Evolutionary conservation across 2,113 vertebrate species (phyloP), one percentile per base, ranked within the genome.

Genomic region (Thermophis baileyi): DNA sequence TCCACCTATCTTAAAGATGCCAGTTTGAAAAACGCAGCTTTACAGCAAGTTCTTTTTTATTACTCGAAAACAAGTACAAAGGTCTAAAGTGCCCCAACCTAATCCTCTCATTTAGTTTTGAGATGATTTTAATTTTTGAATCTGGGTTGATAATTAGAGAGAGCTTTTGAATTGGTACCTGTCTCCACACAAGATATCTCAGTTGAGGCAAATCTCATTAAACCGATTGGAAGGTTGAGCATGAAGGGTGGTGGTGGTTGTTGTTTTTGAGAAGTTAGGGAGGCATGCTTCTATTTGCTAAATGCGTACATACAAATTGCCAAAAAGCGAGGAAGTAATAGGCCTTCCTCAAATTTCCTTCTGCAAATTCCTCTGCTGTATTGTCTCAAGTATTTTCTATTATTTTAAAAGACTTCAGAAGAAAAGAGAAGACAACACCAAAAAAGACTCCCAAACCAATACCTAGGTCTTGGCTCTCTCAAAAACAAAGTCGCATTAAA

Each of bases 401-500:
- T 54, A 6, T 27, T 87, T 57, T 49, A 22, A 0, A 0, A 7
- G 63, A 18, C 4, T 1, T 44, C 50, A 88, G 10, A 5, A 51
- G 18, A 12, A 85, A 90, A 50, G 0, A 12, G 10, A 46, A 22
- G 0, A 1, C 44, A 92, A 14, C 25, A 9, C 25, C 0, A 0
- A 25, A 44, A 55, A 44, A 1, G 51, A 55, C 22, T 9, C 2
- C 4, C n/a, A 40, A 30, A 40, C 47, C 55, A 3, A 60, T 86
- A 30, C 24, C 0, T 35, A 1, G 0, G 9, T 1, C 0, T n/a
- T 27, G 0, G 1, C 27, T 95, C 24, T 88, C 92, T 44, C 86
- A 88, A 44, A 35, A 44, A 2, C n/a, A 60, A n/a, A 87, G 95
- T 10, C 94, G 97, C n/a, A 3, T 14, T 49, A 93, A 92, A 0